phyloP scores from a whole-genome alignment of 2,888 invertebrate species.

The Cacoxenus indagator region DNA sequence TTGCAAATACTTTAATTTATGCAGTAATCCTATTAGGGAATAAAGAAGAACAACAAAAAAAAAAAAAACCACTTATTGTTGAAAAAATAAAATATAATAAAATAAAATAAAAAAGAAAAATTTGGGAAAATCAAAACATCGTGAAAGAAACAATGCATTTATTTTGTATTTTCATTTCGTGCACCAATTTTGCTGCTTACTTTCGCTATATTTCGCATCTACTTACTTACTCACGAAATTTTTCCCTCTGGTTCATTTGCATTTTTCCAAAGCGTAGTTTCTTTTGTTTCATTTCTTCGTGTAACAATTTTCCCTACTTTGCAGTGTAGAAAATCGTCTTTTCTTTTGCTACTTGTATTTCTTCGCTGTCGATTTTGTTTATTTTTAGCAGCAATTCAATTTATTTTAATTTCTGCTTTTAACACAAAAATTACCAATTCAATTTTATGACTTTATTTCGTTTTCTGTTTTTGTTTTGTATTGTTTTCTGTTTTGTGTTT shows the following conservation, averaged over 20 bases:
- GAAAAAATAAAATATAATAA: not conserved
- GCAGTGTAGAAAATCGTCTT: not conserved
- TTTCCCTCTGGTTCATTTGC: slow-evolving; percentile 52
- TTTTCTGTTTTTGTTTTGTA: not conserved
- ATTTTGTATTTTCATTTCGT: slow-evolving; percentile 48
- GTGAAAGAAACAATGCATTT: slow-evolving; percentile 39
- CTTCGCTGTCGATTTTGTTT: slow-evolving; percentile 31
- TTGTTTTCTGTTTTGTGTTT: not conserved
- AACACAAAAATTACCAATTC: slow-evolving; percentile 67
- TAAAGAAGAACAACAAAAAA: slow-evolving; percentile 34
- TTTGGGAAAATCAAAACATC: not conserved
- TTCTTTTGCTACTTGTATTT: slow-evolving; percentile 36
- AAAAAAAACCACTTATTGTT: not conserved
- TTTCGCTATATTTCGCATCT: slow-evolving; percentile 1
- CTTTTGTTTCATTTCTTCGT: slow-evolving; percentile 23
- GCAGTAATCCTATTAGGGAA: slow-evolving; percentile 63
- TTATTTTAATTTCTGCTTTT: slow-evolving; percentile 65
- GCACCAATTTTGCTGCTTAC: slow-evolving; percentile 27
- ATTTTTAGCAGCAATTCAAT: slow-evolving; percentile 61
- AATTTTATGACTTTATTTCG: slow-evolving; percentile 65
- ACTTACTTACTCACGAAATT: slow-evolving; percentile 3
- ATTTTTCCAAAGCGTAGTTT: slow-evolving; percentile 44
- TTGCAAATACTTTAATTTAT: slow-evolving; percentile 63
- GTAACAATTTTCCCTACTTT: not conserved
- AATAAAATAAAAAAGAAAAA: not conserved